Conservation (phyloP, 2,797 vertebrate species). For the Schizopygopsis pylzovi region DNA sequence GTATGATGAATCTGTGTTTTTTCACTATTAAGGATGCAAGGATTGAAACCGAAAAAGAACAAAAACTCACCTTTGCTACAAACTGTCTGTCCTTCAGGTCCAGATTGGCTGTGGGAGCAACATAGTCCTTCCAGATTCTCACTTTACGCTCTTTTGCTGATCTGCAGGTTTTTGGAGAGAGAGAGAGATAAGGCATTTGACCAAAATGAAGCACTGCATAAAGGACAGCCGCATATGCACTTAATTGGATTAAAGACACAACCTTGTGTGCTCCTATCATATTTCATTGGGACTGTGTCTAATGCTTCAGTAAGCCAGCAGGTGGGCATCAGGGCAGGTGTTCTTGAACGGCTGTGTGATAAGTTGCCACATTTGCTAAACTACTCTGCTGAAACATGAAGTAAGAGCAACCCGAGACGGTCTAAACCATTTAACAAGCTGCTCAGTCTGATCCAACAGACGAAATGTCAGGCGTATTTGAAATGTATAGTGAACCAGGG, state of each 20-base stretch:
- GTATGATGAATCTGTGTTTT: too few species aligned
- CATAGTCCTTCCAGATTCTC: constrained; percentile 98
- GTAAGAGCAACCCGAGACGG: constrained; percentile 3
- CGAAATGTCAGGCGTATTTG: neutral
- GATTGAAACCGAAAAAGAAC: neutral
- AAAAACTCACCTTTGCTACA: constrained; percentile 88
- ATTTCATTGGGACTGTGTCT: constrained; percentile 19
- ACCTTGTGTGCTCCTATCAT: neutral
- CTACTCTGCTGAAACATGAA: constrained; percentile 34
- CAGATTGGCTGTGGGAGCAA: constrained; percentile 95
- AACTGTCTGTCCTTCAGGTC: constrained; percentile 98
- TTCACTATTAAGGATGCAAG: neutral
- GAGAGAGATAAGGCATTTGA: neutral
- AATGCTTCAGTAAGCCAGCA: constrained; percentile 17
- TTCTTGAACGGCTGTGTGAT: constrained; percentile 4
- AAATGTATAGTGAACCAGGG: neutral
- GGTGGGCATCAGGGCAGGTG: constrained; percentile 4
- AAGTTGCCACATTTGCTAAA: constrained; percentile 28
- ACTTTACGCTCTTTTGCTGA: constrained; percentile 94
- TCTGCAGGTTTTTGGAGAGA: constrained; percentile 69
- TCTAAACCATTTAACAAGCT: constrained; percentile 9
- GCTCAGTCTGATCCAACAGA: neutral
- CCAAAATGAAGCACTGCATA: constrained; percentile 8
- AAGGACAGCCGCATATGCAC: neutral
- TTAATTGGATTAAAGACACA: constrained; percentile 17